phyloP scores from a whole-genome alignment of 2,113 vertebrate species.

The Cathartes aura region DNA sequence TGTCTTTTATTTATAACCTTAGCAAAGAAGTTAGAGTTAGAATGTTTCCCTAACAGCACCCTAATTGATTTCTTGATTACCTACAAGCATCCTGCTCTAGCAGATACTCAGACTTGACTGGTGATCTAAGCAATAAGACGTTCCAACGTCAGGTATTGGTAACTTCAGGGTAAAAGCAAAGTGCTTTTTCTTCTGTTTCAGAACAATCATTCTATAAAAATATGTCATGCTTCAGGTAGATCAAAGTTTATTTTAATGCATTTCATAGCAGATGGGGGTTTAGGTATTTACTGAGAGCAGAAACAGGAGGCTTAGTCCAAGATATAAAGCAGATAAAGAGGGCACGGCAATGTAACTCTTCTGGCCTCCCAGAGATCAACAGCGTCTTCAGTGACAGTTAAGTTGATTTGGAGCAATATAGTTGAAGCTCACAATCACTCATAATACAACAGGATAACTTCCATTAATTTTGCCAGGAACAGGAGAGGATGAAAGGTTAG shows the following conservation, averaged over 20 bases:
- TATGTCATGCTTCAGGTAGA: not conserved
- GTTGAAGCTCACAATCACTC: not conserved
- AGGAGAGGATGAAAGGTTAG: not conserved
- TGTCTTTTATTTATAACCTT: not conserved
- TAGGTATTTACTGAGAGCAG: not conserved
- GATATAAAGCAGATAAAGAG: not conserved
- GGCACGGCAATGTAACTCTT: not conserved
- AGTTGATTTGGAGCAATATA: not conserved
- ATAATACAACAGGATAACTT: not conserved
- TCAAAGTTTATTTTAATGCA: not conserved
- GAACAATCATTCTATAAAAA: not conserved
- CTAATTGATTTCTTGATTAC: not conserved
- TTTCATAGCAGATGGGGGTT: not conserved
- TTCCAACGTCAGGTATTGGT: not conserved
- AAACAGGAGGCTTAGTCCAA: not conserved
- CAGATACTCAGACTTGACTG: not conserved
- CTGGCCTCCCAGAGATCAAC: not conserved
- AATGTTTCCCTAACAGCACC: not conserved
- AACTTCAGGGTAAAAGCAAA: not conserved
- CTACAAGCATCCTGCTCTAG: not conserved
- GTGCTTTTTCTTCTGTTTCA: not conserved
- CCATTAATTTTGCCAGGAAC: not conserved
- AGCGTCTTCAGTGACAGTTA: not conserved
- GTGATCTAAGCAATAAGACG: not conserved
- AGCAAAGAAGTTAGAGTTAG: not conserved